These are phyloP conservation scores for Zaprionus gabonicus DNA, from an alignment of 1,140 invertebrate species.

Conservation along the genomic window DNA sequence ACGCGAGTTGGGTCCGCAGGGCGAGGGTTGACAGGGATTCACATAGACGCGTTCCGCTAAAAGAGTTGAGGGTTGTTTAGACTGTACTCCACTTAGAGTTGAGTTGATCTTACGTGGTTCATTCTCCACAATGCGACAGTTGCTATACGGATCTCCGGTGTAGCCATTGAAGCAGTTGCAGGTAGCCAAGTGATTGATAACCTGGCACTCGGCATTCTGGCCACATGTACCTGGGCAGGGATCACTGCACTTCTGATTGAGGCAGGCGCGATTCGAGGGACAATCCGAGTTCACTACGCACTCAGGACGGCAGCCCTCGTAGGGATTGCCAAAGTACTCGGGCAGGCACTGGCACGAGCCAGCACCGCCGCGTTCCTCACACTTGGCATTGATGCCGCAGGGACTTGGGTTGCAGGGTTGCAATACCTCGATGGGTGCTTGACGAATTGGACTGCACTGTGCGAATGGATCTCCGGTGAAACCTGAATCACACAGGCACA, in stretches of 20 bases:
- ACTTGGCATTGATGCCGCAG: slow-evolving; percentile 91
- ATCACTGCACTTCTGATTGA: slow-evolving; percentile 91
- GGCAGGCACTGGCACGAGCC: slow-evolving; percentile 90
- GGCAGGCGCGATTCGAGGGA: slow-evolving; percentile 88
- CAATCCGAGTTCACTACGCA: slow-evolving; percentile 91
- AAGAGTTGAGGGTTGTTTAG: slow-evolving; percentile 29
- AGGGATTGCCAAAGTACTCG: slow-evolving; percentile 90
- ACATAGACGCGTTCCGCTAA: slow-evolving; percentile 71
- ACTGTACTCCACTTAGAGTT: neutral
- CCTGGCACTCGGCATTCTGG: slow-evolving; percentile 88
- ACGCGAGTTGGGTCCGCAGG: slow-evolving; percentile 89
- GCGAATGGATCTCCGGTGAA: slow-evolving; percentile 86
- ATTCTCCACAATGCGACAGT: slow-evolving; percentile 84
- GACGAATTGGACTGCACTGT: slow-evolving; percentile 88
- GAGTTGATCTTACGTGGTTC: slow-evolving; percentile 86
- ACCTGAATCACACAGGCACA: slow-evolving; percentile 85
- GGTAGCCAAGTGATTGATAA: slow-evolving; percentile 89
- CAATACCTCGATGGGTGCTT: slow-evolving; percentile 61
- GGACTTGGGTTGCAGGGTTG: slow-evolving; percentile 86
- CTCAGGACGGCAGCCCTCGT: slow-evolving; percentile 90
- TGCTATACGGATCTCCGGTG: slow-evolving; percentile 90
- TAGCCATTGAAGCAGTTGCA: slow-evolving; percentile 89
- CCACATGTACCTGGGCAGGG: slow-evolving; percentile 92
- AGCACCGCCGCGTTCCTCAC: slow-evolving; percentile 88
- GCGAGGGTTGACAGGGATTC: slow-evolving; percentile 89